A percentile compares a stretch with the other conserved stretches of the same genome.
These are phyloP conservation scores for Lagopus muta DNA, from an alignment of 2,113 vertebrate species.

Conservation along the genomic window DNA sequence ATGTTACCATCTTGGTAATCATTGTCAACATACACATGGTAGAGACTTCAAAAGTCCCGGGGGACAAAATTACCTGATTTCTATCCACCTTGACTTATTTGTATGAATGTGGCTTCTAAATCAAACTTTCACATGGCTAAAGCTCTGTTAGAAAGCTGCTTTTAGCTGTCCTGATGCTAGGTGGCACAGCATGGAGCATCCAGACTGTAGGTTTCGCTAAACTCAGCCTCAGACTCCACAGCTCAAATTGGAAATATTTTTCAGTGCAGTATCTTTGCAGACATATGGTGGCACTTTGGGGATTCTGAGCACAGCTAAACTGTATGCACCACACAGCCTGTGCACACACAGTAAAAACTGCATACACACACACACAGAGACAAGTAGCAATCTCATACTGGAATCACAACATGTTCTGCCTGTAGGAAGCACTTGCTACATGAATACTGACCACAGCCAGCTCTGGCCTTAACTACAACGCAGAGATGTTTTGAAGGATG, in stretches of 20 bases:
- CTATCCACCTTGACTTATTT: not conserved
- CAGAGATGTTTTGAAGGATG: not conserved
- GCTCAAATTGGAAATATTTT: not conserved
- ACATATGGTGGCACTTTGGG: not conserved
- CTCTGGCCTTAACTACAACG: not conserved
- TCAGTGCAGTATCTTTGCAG: too few species aligned
- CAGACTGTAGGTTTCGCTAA: not conserved
- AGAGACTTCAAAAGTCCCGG: not conserved
- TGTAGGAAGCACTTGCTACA: not conserved
- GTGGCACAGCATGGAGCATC: not conserved
- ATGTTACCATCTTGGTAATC: not conserved
- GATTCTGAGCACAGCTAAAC: not conserved
- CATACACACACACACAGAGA: not conserved
- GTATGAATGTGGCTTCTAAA: not conserved
- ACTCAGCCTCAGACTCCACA: not conserved
- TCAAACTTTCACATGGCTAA: not conserved
- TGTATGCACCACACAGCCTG: not conserved
- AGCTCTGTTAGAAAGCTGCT: not conserved
- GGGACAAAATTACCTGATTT: not conserved
- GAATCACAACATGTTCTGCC: accelerated
- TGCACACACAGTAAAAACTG: accelerated
- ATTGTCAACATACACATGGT: accelerated
- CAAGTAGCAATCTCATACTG: not conserved
- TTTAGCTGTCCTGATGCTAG: not conserved
- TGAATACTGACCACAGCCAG: not conserved